A percentile compares a stretch with the other conserved stretches of the same genome.
These are phyloP conservation scores for Pipistrellus pipistrellus DNA, from an alignment of 2,797 vertebrate genomes.

Conservation along the genomic window DNA sequence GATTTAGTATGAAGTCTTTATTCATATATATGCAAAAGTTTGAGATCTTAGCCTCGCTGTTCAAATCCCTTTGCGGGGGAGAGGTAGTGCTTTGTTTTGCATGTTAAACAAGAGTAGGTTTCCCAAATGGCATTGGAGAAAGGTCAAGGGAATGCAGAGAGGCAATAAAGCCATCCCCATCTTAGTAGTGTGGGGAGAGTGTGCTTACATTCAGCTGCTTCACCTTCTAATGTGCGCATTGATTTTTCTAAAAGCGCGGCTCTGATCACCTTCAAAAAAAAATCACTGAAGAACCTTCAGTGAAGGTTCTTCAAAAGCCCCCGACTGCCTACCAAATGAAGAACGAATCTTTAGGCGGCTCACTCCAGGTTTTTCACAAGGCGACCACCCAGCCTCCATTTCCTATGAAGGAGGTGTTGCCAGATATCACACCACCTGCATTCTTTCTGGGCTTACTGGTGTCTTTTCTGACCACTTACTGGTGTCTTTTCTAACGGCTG, in stretches of 20 bases:
- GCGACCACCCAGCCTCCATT: constrained; percentile 4
- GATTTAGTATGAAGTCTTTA: constrained; percentile 9
- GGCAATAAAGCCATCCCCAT: constrained; percentile 65
- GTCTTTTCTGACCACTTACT: neutral
- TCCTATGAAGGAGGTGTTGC: neutral
- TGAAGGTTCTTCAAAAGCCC: constrained; percentile 74
- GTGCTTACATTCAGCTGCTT: constrained; percentile 63
- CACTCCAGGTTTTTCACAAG: constrained; percentile 58
- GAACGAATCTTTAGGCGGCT: constrained; percentile 49
- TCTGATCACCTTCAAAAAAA: constrained; percentile 81
- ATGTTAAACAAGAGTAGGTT: constrained; percentile 68
- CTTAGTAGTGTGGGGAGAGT: constrained; percentile 58
- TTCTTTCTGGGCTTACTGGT: neutral
- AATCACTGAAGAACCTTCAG: too few relatives aligned
- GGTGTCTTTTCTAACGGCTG: constrained; percentile 6
- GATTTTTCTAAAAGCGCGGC: constrained; percentile 82
- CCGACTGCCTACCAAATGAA: constrained; percentile 63
- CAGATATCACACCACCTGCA: neutral
- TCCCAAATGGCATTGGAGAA: constrained; percentile 62
- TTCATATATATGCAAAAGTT: constrained; percentile 6
- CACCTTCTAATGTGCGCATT: constrained; percentile 80
- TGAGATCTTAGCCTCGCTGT: constrained; percentile 34
- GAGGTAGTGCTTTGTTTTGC: constrained; percentile 38
- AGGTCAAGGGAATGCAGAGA: constrained; percentile 70
- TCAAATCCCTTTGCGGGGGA: constrained; percentile 13